Evolutionary conservation across 1,140 invertebrate species (phyloP), one percentile per base, ranked within the genome.

Genomic region (Trichonephila clavipes): DNA sequence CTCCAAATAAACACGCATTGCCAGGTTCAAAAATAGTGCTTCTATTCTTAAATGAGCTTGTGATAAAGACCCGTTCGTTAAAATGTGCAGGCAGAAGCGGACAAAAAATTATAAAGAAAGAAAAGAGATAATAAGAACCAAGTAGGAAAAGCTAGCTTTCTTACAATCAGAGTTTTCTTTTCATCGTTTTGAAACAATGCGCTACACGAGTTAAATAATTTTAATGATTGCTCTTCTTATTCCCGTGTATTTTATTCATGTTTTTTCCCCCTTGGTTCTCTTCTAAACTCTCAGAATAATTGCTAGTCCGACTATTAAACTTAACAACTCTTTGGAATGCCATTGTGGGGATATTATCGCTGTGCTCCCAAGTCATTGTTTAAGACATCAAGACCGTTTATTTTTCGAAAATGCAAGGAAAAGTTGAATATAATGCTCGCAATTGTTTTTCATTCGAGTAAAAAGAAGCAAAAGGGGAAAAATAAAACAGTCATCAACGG

Each of bases 181-280:
- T 87, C 91, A 92, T 21, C 90, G 62, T 92, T 92, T 93, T 93
- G 86, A 93, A 93, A 93, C 92, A 93, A 93, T 88, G 92, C 92
- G 85, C 92, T 93, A 93, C 92, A 93, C 88, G 92, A 93, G 92
- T 93, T 93, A 93, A 93, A 93, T 93, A 93, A 93, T 93, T 93
- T 93, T 93, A 93, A 93, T 93, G 92, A 93, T 93, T 87, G 92
- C 86, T 85, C 92, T 93, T 93, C 92, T 93, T 93, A 88, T 82
- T 81, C 28, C 85, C 6, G 51, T 7, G 91, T 92, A 59, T 92
- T 92, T 86, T 66, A 72, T 81, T 93, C 62, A 82, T 88, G 44
- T 93, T 81, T 93, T 77, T 88, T 87, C 83, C 40, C 34, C 62
- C 83, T n/a, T 18, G 62, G 24, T n/a, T 18, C 24, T 59, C 51